These are phyloP conservation scores for Agrilus mali DNA, from an alignment of 2,888 invertebrate species.

Conservation along the genomic window DNA sequence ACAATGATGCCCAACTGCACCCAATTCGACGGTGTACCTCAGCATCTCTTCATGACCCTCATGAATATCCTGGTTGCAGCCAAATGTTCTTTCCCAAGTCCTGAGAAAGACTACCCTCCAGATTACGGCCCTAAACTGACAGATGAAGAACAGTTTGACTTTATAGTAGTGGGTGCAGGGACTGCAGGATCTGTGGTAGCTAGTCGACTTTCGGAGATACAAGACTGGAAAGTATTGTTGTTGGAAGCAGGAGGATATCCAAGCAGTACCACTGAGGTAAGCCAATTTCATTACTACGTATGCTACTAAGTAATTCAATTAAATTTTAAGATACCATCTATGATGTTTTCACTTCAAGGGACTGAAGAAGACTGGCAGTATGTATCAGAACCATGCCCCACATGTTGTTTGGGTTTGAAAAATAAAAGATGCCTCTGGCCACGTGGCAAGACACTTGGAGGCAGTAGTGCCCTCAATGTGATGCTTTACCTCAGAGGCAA, in stretches of 20 bases:
- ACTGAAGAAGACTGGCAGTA: constrained; percentile 87
- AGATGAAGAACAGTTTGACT: constrained; percentile 32
- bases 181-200: constrained; percentile 42
- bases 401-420: constrained; percentile 76
- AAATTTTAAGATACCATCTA: constrained; percentile 54
- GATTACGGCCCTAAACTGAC: constrained; percentile 14
- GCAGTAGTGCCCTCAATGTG: constrained; percentile 76
- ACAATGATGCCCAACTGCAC: too few relatives aligned
- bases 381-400: constrained; percentile 68
- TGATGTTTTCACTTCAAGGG: constrained; percentile 75
- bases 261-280: constrained; percentile 32
- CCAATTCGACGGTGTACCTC: too few relatives aligned
- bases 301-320: constrained; percentile 15
- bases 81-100: constrained; percentile 38
- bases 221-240: constrained; percentile 36
- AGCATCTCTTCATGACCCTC: constrained; percentile 18
- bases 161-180: constrained; percentile 40
- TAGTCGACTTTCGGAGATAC: constrained; percentile 33
- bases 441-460: constrained; percentile 81
- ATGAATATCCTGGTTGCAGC: constrained; percentile 45
- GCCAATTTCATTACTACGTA: too few relatives aligned
- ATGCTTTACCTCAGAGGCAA: constrained; percentile 89
- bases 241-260: constrained; percentile 42
- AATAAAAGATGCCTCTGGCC: constrained; percentile 84
- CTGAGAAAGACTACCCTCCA: constrained; percentile 15